A percentile compares a stretch with the other conserved stretches of the same genome.
These are phyloP conservation scores for Cherax quadricarinatus DNA, from an alignment of 1,140 invertebrate genomes.

Conservation along the genomic window DNA sequence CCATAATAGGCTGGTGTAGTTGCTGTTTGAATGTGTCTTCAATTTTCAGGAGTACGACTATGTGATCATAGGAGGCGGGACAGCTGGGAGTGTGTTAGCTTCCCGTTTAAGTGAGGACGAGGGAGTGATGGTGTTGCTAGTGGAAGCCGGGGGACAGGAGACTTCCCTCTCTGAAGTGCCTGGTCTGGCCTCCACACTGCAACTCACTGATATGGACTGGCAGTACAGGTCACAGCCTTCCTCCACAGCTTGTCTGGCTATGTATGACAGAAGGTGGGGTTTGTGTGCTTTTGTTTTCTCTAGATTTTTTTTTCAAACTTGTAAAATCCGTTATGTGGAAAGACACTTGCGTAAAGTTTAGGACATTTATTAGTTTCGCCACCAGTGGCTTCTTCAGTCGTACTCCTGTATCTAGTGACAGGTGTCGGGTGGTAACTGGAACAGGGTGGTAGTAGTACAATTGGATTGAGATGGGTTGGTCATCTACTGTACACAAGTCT, in stretches of 20 bases:
- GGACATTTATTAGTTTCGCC: too few species aligned
- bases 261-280: slow-evolving; percentile 45
- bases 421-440: too few species aligned
- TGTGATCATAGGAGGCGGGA: slow-evolving; percentile 77
- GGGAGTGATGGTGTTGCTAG: slow-evolving; percentile 57
- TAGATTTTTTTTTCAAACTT: not conserved
- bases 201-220: slow-evolving; percentile 76
- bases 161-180: slow-evolving; percentile 27
- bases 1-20: too few species aligned
- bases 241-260: slow-evolving; percentile 34
- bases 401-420: too few species aligned
- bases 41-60: slow-evolving; percentile 50
- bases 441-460: too few species aligned
- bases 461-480: too few species aligned
- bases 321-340: not conserved
- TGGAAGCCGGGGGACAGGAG: slow-evolving; percentile 73
- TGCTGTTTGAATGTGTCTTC: too few species aligned
- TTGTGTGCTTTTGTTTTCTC: not conserved
- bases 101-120: slow-evolving; percentile 75
- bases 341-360: too few species aligned
- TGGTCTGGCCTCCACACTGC: slow-evolving; percentile 25
- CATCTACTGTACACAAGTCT: too few species aligned
- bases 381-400: too few species aligned
- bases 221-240: slow-evolving; percentile 77
- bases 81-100: slow-evolving; percentile 79